These are phyloP conservation scores for Crocidura indochinensis DNA, from an alignment of 2,797 vertebrate genomes.

Conservation along the genomic window DNA sequence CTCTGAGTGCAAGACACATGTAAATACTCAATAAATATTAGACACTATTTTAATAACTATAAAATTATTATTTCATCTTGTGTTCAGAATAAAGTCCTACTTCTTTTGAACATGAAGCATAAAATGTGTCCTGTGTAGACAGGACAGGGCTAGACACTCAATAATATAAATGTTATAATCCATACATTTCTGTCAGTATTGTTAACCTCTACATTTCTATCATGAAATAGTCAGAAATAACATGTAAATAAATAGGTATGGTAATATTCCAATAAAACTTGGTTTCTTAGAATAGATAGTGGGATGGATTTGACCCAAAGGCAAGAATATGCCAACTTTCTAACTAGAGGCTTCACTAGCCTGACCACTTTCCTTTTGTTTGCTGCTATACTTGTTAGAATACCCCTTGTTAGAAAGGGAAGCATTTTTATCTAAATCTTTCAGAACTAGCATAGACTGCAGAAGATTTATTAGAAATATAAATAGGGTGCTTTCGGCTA, in stretches of 20 bases:
- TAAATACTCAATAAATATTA: slow-evolving; percentile 40
- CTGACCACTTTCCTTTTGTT: slow-evolving; percentile 13
- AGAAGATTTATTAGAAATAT: slow-evolving; percentile 1
- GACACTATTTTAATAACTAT: slow-evolving; percentile 37
- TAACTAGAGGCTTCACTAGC: neutral
- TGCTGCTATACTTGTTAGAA: slow-evolving; percentile 20
- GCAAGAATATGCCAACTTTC: neutral
- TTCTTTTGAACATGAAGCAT: neutral
- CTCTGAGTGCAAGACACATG: slow-evolving; percentile 8
- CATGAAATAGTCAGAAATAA: slow-evolving; percentile 13
- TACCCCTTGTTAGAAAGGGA: slow-evolving; percentile 9
- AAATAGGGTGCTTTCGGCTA: neutral
- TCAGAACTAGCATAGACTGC: neutral
- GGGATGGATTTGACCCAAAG: slow-evolving; percentile 26
- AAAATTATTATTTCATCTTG: slow-evolving; percentile 11
- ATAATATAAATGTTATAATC: neutral
- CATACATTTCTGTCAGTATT: slow-evolving; percentile 25
- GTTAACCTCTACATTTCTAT: slow-evolving; percentile 25
- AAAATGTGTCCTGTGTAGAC: slow-evolving; percentile 23
- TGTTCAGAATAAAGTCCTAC: slow-evolving; percentile 21
- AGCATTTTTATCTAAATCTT: neutral
- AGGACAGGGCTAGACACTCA: neutral
- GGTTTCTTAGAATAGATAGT: neutral
- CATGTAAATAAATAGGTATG: slow-evolving; percentile 13
- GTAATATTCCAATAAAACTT: slow-evolving; percentile 14